Base-by-base conservation (phyloP, 2,113 vertebrate genomes). In the Formicarius rufipectus region DNA sequence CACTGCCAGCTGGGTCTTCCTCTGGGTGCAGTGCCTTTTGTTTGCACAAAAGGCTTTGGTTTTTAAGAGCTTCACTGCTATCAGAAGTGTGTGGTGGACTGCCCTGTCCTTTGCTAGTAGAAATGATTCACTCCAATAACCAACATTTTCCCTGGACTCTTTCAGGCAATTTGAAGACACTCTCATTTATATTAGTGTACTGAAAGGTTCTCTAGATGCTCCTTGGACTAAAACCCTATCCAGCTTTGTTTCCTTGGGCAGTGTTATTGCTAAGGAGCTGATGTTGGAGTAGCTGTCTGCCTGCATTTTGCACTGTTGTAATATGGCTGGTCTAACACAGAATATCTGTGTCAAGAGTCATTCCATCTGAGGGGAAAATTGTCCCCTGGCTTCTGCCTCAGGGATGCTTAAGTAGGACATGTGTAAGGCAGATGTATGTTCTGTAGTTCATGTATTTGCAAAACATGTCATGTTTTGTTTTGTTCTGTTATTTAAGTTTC, bases 251-350 rank as follows among this genome's bases (percentile, higher is more conserved):
- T 88, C 82, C 82, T 86, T 74, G 84, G 82, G 87, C 72, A 52
- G 30, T 94, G 60, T 63, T 83, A 27, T 89, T 87, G 39, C 74
- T 64, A 35, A 75, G 84, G 67, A 56, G 71, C 69, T 93, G n/a
- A 58, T 53, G 42, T 21, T 91, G 71, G 72, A 87, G 42, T 79
- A 84, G 62, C 89, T 95, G 94, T 89, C 93, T 83, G 74, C 50
- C 71, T 87, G 71, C 28, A 80, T 95, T 87, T 93, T 62, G 45
- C 42, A 10, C 66, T 91, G 53, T 49, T 59, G 25, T 60, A 42
- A 21, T 3, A 2, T 53, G 74, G 40, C 73, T 92, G 66, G 44
- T 78, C 77, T 91, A 60, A 87, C 71, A 58, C 58, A 30, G 62
- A 72, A 45, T 50, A 90, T 81, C 58, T 10, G 0, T 77, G 81